These are phyloP conservation scores for Petrosia ficiformis DNA, from an alignment of 37 sponge, comb jelly and placozoan species.

Conservation along the genomic window DNA sequence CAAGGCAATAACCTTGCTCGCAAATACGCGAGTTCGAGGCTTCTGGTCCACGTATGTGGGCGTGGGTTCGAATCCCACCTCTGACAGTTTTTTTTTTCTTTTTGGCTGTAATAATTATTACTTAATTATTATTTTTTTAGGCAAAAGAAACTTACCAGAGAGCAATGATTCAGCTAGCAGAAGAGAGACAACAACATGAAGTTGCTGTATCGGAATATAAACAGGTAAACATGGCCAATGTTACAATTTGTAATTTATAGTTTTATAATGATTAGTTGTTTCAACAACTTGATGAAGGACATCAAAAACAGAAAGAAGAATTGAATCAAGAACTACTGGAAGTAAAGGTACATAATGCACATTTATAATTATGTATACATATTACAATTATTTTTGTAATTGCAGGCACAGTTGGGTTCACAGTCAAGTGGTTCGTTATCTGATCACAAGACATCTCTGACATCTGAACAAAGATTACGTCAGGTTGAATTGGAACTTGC, in stretches of 20 bases:
- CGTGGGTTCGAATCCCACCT: constrained; percentile 99
- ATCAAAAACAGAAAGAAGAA: constrained; percentile 78
- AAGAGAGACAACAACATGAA: constrained; percentile 64
- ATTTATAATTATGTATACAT: too few species aligned
- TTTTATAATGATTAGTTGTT: constrained; percentile 40
- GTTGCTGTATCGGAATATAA: constrained; percentile 70
- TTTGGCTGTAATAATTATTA: constrained; percentile 15
- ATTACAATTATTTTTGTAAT: neutral
- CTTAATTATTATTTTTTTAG: constrained; percentile 33
- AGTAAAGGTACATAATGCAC: constrained; percentile 63
- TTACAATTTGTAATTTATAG: neutral
- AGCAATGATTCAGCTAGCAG: constrained; percentile 54
- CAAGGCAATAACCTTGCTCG: constrained; percentile 82
- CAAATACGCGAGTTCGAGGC: constrained; percentile 37
- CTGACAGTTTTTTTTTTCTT: constrained; percentile 91
- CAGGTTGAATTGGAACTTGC: constrained; percentile 89
- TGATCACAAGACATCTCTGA: constrained; percentile 31
- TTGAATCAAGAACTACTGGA: constrained; percentile 78
- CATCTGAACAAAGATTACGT: constrained; percentile 71
- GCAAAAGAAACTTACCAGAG: constrained; percentile 67
- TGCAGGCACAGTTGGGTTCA: constrained; percentile 20
- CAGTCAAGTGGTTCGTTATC: constrained; percentile 4
- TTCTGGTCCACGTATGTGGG: constrained; percentile 99
- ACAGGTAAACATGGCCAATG: constrained; percentile 35
- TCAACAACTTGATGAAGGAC: constrained; percentile 75